Conservation (phyloP, 1,140 invertebrate genomes). For the Manduca sexta region DNA sequence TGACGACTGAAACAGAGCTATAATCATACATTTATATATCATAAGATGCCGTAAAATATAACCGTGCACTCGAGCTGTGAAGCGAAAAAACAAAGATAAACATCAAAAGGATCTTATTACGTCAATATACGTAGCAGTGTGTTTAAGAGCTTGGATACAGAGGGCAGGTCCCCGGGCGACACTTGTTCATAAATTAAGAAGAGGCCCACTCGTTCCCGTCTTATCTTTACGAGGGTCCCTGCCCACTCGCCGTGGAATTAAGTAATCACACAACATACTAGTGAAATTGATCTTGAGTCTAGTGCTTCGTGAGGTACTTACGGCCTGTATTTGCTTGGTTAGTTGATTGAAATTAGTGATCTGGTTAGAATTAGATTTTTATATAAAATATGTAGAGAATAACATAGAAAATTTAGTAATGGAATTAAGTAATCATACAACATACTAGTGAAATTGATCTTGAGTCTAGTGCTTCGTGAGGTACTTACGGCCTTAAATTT, state of each 20-base stretch:
- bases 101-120: conserved; percentile 19
- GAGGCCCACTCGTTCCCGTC: conserved; percentile 41
- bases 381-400: too few relatives aligned
- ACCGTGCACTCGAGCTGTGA: neutral
- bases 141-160: conserved; percentile 8
- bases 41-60: too few relatives aligned
- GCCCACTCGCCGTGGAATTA: conserved; percentile 51
- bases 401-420: too few relatives aligned
- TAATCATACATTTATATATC: too few relatives aligned
- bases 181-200: conserved; percentile 41
- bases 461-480: conserved; percentile 3
- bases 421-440: conserved; percentile 53
- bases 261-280: conserved; percentile 42
- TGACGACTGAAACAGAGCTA: too few relatives aligned
- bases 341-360: neutral
- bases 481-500: too few relatives aligned
- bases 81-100: conserved; percentile 21
- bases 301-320: conserved; percentile 2
- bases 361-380: too few relatives aligned
- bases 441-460: conserved; percentile 21
- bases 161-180: conserved; percentile 14
- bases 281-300: conserved; percentile 16
- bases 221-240: conserved; percentile 57
- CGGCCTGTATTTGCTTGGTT: neutral
- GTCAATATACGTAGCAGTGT: conserved; percentile 11